Evolutionary conservation across 2,797 vertebrate genomes (phyloP).

Genomic region (Chelidonichthys spinosus): DNA sequence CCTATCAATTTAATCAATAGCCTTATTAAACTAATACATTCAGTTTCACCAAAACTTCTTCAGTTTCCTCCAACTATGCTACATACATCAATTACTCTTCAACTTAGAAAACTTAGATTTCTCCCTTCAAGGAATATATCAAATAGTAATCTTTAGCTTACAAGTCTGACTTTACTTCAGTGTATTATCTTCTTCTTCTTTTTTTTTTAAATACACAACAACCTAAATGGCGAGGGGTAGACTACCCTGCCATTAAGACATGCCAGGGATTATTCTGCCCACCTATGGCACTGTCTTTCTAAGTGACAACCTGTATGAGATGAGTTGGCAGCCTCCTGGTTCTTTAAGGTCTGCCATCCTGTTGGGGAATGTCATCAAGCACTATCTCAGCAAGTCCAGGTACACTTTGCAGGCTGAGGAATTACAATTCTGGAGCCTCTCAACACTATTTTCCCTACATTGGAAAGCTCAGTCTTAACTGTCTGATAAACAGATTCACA

Average conservation of each 20-base stretch:
- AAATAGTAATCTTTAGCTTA: too few relatives aligned
- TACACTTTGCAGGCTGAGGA: neutral
- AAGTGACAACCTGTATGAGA: neutral
- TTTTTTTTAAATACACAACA: neutral
- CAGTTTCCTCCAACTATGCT: too few relatives aligned
- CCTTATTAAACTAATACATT: too few relatives aligned
- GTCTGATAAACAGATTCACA: neutral
- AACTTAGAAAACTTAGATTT: too few relatives aligned
- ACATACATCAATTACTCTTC: too few relatives aligned
- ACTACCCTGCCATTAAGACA: conserved; percentile 1
- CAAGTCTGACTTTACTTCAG: too few relatives aligned
- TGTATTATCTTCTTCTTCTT: too few relatives aligned
- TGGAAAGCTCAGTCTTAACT: neutral
- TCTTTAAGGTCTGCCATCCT: neutral
- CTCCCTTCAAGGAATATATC: too few relatives aligned
- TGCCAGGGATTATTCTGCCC: neutral
- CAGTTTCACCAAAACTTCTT: too few relatives aligned
- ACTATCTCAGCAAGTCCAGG: neutral
- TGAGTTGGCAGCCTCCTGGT: neutral
- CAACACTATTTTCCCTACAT: neutral
- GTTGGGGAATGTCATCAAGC: neutral
- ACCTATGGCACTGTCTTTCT: neutral
- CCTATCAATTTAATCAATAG: too few relatives aligned
- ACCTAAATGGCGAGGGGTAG: neutral
- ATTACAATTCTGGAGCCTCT: too few relatives aligned